A percentile compares a stretch with the other conserved stretches of the same genome.
phyloP scores from a whole-genome alignment of 2,113 vertebrate species.

The Sebastes fasciatus region DNA sequence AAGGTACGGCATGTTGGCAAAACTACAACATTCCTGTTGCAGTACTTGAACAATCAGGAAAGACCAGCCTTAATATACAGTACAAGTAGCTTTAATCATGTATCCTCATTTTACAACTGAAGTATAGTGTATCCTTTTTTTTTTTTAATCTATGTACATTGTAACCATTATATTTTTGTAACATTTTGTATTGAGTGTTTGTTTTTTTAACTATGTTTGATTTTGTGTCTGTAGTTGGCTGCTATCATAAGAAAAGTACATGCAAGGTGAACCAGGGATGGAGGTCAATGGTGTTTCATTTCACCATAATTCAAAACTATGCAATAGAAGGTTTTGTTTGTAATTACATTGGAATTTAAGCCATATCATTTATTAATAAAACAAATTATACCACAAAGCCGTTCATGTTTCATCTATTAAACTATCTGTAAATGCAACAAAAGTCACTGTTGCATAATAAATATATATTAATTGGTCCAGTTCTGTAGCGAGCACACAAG shows the following conservation, averaged over 20 bases:
- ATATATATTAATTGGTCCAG: background rate
- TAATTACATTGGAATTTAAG: constrained; percentile 72
- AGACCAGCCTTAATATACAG: constrained; percentile 60
- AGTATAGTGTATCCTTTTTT: constrained; percentile 67
- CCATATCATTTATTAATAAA: constrained; percentile 80
- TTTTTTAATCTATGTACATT: constrained; percentile 67
- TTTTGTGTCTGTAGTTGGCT: constrained; percentile 74
- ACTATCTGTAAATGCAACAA: constrained; percentile 26
- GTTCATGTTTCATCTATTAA: constrained; percentile 29
- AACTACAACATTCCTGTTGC: constrained; percentile 38
- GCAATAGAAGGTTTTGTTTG: constrained; percentile 60
- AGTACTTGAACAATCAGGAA: constrained; percentile 68
- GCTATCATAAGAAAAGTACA: constrained; percentile 77
- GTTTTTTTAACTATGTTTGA: constrained; percentile 49
- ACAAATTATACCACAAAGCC: constrained; percentile 43
- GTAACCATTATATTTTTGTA: constrained; percentile 78
- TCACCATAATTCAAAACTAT: constrained; percentile 61
- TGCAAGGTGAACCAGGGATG: constrained; percentile 64
- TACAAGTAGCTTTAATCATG: constrained; percentile 66
- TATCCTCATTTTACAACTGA: constrained; percentile 69
- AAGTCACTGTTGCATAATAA: constrained; percentile 20
- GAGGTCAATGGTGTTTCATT: constrained; percentile 60
- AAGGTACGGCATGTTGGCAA: constrained; percentile 13
- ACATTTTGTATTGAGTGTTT: constrained; percentile 59
- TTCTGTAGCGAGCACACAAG: constrained; percentile 17